phyloP scores from a whole-genome alignment of 2,888 invertebrate species.

The Drosophila recens region DNA sequence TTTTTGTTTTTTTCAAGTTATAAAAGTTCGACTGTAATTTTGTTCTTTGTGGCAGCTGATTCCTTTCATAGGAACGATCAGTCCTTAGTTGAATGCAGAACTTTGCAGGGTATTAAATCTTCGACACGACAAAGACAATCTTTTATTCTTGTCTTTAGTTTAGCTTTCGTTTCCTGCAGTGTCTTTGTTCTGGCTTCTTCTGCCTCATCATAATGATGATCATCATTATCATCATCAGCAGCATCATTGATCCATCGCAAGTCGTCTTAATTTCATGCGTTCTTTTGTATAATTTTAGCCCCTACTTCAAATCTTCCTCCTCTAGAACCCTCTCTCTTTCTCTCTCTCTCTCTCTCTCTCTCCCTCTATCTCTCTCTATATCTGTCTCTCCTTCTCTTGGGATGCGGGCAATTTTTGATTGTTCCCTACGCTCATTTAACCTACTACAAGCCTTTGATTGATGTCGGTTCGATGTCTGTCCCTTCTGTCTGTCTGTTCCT shows the following conservation, averaged over 20 bases:
- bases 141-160: slow-evolving; percentile 1
- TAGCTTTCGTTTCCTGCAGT: slow-evolving; percentile 54
- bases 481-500: neutral
- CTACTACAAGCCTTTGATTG: slow-evolving; percentile 65
- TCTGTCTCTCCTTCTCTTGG: neutral
- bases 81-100: neutral
- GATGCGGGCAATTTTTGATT: slow-evolving; percentile 65
- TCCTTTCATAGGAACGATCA: neutral
- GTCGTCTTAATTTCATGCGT: slow-evolving; percentile 76
- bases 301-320: slow-evolving; percentile 8
- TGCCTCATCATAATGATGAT: slow-evolving; percentile 35
- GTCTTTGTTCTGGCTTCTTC: slow-evolving; percentile 60
- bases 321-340: neutral
- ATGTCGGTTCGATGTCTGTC: slow-evolving; percentile 59
- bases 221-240: slow-evolving; percentile 26
- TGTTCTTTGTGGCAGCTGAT: no score
- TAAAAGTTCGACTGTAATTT: no score
- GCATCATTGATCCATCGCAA: slow-evolving; percentile 69
- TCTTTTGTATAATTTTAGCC: slow-evolving; percentile 57
- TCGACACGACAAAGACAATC: neutral
- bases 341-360: neutral
- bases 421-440: slow-evolving; percentile 55
- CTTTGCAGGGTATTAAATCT: neutral
- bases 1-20: no score
- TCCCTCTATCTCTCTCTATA: neutral